These are phyloP conservation scores for Babylonia areolata DNA, from an alignment of 1,140 invertebrate species.

Conservation along the genomic window DNA sequence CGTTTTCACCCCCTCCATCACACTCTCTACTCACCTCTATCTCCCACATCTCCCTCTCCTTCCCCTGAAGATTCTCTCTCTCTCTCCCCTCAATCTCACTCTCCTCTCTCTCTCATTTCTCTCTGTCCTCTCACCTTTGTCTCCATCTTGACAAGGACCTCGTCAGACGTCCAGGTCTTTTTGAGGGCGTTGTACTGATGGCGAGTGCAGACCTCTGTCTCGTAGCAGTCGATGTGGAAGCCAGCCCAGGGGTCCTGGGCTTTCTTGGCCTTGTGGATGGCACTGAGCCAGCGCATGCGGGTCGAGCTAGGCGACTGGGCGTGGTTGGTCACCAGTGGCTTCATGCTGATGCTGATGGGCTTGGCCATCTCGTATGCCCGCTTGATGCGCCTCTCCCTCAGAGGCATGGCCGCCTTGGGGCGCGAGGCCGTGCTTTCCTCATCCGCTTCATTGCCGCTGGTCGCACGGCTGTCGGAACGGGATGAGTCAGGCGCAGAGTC, in stretches of 20 bases:
- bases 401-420: constrained; percentile 60
- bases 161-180: constrained; percentile 68
- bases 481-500: constrained; percentile 46
- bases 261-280: constrained; percentile 52
- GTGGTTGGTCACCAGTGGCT: background rate
- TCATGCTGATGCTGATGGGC: constrained; percentile 42
- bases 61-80: too few species aligned
- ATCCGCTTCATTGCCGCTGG: constrained; percentile 43
- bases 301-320: background rate
- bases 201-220: constrained; percentile 61
- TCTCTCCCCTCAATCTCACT: too few species aligned
- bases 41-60: too few species aligned
- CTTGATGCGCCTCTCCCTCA: constrained; percentile 60
- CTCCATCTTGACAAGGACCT: constrained; percentile 70
- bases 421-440: constrained; percentile 41
- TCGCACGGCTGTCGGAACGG: constrained; percentile 42
- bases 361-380: constrained; percentile 46
- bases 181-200: constrained; percentile 71
- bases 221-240: constrained; percentile 66
- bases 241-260: constrained; percentile 67
- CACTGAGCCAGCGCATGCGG: constrained; percentile 56
- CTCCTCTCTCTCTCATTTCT: too few species aligned
- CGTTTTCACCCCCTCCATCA: too few species aligned
- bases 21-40: too few species aligned
- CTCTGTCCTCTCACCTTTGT: constrained; percentile 57